Evolutionary conservation across 2,888 invertebrate genomes (phyloP).

Genomic region (Drosophila kokeensis): DNA sequence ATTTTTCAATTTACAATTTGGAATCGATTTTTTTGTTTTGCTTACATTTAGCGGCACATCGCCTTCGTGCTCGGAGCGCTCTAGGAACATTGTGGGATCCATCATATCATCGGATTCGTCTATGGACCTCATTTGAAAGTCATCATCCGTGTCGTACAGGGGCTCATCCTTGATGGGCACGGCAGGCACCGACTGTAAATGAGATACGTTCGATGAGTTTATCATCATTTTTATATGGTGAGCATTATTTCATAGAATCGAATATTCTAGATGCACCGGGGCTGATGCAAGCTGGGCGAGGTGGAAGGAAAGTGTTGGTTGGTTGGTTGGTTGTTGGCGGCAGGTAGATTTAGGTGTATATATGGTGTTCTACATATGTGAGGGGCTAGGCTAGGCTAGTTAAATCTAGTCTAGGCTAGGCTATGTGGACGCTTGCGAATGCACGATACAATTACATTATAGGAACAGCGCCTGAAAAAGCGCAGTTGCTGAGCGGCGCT

Average conservation of each 20-base stretch:
- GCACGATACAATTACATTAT: constrained; percentile 84
- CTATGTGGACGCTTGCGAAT: constrained; percentile 61
- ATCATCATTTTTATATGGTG: no score
- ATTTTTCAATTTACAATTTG: background rate
- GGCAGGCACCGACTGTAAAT: constrained; percentile 82
- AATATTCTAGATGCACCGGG: background rate
- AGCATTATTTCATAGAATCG: background rate
- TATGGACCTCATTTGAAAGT: constrained; percentile 77
- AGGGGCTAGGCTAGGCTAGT: background rate
- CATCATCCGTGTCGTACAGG: constrained; percentile 81
- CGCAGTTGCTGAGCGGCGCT: constrained; percentile 83
- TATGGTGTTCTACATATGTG: background rate
- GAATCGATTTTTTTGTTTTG: no score
- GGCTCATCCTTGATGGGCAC: constrained; percentile 84
- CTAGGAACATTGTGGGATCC: constrained; percentile 85
- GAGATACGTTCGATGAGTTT: constrained; percentile 17
- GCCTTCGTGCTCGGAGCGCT: constrained; percentile 83
- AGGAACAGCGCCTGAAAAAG: constrained; percentile 83
- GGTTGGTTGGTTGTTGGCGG: background rate
- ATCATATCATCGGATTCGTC: constrained; percentile 84
- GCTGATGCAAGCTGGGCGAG: background rate
- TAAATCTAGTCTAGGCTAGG: background rate
- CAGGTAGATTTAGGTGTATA: background rate
- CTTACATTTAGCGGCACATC: constrained; percentile 79
- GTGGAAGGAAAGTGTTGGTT: background rate